Percentiles rank a stretch among this genome's conserved stretches.
These are phyloP conservation scores for Coleophora flavipennella DNA, from an alignment of 2,888 invertebrate genomes.

Conservation along the genomic window DNA sequence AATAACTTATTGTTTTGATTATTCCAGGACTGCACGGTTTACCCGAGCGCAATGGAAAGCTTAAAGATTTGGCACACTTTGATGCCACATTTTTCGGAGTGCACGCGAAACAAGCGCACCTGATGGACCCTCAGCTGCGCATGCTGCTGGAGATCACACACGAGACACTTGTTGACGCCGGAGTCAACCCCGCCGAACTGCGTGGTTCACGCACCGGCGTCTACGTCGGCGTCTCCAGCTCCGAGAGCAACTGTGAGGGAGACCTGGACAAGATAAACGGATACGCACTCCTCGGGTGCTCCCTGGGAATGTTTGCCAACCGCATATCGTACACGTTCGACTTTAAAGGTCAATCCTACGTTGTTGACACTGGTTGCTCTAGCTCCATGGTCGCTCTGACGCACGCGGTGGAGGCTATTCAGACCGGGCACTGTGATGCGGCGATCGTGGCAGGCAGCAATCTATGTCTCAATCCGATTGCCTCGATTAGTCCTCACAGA, in stretches of 20 bases:
- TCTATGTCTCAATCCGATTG: slow-evolving; percentile 90
- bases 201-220: slow-evolving; percentile 94
- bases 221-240: slow-evolving; percentile 92
- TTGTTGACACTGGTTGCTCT: slow-evolving; percentile 97
- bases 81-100: slow-evolving; percentile 94
- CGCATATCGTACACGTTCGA: slow-evolving; percentile 97
- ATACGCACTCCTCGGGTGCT: slow-evolving; percentile 95
- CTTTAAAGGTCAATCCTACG: slow-evolving; percentile 94
- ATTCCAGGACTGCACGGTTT: slow-evolving; percentile 81
- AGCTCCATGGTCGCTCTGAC: slow-evolving; percentile 94
- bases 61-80: slow-evolving; percentile 85
- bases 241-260: slow-evolving; percentile 88
- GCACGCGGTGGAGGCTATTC: slow-evolving; percentile 86
- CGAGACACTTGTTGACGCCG: slow-evolving; percentile 93
- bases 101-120: slow-evolving; percentile 91
- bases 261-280: slow-evolving; percentile 91
- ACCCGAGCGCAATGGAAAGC: slow-evolving; percentile 85
- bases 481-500: slow-evolving; percentile 93
- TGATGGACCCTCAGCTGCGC: slow-evolving; percentile 94
- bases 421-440: slow-evolving; percentile 92
- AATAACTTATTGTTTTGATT: no score
- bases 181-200: slow-evolving; percentile 85
- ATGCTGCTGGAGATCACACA: slow-evolving; percentile 92
- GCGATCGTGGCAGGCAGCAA: slow-evolving; percentile 96
- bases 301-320: slow-evolving; percentile 97